A percentile compares a stretch with the other conserved stretches of the same genome.
phyloP scores from a whole-genome alignment of 2,797 vertebrate species.

The Myotis vivesi region DNA sequence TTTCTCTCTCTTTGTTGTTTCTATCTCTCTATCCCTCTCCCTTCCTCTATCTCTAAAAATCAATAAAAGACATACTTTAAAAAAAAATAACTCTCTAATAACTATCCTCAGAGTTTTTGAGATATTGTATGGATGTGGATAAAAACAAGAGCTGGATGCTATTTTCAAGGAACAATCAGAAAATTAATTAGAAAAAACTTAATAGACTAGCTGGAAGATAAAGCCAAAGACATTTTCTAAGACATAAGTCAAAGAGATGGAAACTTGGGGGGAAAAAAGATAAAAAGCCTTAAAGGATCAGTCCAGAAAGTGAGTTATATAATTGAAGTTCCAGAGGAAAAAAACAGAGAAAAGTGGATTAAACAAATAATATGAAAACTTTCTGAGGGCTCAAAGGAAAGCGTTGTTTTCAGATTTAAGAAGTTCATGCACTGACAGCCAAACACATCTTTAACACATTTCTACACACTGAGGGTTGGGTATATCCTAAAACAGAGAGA shows the following conservation, averaged over 20 bases:
- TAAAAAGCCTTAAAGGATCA: not conserved
- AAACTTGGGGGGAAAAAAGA: not conserved
- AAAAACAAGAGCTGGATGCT: not conserved
- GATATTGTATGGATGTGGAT: not conserved
- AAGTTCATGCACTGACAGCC: not conserved
- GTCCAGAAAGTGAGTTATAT: not conserved
- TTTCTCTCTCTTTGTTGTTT: too few relatives aligned
- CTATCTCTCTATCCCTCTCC: too few relatives aligned
- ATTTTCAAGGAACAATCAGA: not conserved
- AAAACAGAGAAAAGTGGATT: not conserved
- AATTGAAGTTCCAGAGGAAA: not conserved
- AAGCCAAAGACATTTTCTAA: conserved; percentile 12
- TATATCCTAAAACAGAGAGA: not conserved
- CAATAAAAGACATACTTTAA: not conserved
- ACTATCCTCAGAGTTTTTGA: not conserved
- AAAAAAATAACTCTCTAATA: not conserved
- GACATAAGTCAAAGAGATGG: not conserved
- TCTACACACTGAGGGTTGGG: not conserved
- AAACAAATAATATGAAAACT: not conserved
- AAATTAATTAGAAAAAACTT: conserved; percentile 11
- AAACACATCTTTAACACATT: not conserved
- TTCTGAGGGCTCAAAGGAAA: not conserved
- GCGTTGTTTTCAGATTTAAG: not conserved
- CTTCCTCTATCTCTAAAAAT: too few relatives aligned
- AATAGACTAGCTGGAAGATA: not conserved